Base-by-base conservation (phyloP, 2,113 vertebrate genomes). In the Megaleporinus macrocephalus region DNA sequence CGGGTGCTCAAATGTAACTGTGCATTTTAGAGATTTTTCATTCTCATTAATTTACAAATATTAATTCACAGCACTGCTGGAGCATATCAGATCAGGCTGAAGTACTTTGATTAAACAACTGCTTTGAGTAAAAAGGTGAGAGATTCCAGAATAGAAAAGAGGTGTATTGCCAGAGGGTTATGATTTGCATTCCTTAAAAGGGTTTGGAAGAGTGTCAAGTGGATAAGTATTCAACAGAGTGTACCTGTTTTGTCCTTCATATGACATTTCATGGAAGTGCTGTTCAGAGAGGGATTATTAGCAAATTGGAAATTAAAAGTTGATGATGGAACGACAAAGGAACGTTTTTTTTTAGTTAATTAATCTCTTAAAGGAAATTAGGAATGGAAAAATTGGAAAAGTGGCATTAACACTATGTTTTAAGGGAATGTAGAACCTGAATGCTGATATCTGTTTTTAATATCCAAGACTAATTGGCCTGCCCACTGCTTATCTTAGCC, bases 251-350 rank as follows among this genome's bases (percentile, higher is more conserved):
- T 78, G 69, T 61, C 81, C 62, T 78, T 86, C 53, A 47, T 61
- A 49, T 78, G 27, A 81, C 73, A 62, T 86, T 72, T 72, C 33
- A 33, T 70, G 65, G 47, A 36, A 68, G 77, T 20, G 20, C 24
- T 59, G 69, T 76, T 80, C 66, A 36, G 13, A 57, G n/a, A 74
- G 26, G 16, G 4, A 14, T 82, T 77, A 70, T 22, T 29, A 77
- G 30, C 20, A 61, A 71, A 55, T 65, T 59, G 44, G 41, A 77
- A 82, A 47, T 27, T 72, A 29, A 72, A 29, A 55, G 27, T 57
- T 9, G 27, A 57, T n/a, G 51, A 57, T 22, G 18, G 53, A 20
- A 2, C 36, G 29, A n/a, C 22, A 41, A 57, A 24, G 5, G 10
- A 9, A 57, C n/a, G n/a, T n/a, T n/a, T n/a, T n/a, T n/a, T n/a